These are phyloP conservation scores for Neopelma chrysocephalum DNA, from an alignment of 2,797 vertebrate species.

Conservation along the genomic window DNA sequence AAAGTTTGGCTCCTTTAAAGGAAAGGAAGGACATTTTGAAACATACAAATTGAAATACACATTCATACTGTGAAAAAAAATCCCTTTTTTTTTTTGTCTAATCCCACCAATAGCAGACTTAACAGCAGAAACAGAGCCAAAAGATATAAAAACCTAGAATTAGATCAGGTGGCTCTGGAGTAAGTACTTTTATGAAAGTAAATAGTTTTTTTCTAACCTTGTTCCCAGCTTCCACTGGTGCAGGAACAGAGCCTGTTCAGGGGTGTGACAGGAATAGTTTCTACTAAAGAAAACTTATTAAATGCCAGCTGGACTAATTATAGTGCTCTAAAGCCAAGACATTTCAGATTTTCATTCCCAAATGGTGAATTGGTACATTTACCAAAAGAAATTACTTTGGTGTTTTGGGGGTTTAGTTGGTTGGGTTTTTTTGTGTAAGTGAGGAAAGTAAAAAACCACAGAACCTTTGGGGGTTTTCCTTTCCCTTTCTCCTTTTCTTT, in stretches of 20 bases:
- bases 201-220: not conserved
- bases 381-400: not conserved
- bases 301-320: not conserved
- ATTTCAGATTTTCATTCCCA: not conserved
- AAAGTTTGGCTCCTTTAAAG: not conserved
- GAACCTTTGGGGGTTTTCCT: fast-evolving
- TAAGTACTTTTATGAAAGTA: not conserved
- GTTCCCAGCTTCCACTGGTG: not conserved
- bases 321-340: not conserved
- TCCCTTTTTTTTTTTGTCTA: not conserved
- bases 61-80: not conserved
- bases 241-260: not conserved
- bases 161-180: not conserved
- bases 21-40: not conserved
- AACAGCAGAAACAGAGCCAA: not conserved
- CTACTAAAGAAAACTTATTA: not conserved
- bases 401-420: not conserved
- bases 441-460: not conserved
- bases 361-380: not conserved
- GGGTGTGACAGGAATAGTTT: not conserved
- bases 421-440: not conserved
- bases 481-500: not conserved
- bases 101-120: not conserved
- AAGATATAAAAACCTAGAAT: not conserved
- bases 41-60: not conserved